Conservation (phyloP, 1,140 invertebrate genomes). For the Dinothrombium tinctorium region DNA sequence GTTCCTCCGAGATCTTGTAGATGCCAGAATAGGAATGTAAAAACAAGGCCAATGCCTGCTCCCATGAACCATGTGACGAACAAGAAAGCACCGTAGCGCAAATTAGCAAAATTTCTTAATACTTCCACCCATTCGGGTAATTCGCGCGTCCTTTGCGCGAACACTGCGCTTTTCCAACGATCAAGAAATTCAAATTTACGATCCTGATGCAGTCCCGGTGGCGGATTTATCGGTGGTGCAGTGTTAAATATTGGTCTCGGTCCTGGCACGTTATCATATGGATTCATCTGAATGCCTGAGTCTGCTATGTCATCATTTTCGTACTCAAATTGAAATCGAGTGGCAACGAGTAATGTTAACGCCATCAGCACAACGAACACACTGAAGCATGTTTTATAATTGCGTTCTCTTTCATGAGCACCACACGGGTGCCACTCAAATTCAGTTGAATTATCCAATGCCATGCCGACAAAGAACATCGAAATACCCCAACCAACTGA, state of each 20-base stretch:
- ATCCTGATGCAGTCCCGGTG: slow-evolving; percentile 5
- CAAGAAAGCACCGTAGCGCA: slow-evolving; percentile 75
- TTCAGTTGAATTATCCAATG: slow-evolving; percentile 79
- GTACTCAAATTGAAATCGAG: slow-evolving; percentile 37
- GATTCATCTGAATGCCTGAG: slow-evolving; percentile 8
- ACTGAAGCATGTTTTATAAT: slow-evolving; percentile 95
- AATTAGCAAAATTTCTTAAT: slow-evolving; percentile 61
- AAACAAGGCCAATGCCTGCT: slow-evolving; percentile 94
- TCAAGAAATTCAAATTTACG: slow-evolving; percentile 12
- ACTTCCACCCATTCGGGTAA: slow-evolving; percentile 80
- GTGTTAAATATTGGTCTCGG: slow-evolving; percentile 12
- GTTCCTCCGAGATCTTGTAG: slow-evolving; percentile 84
- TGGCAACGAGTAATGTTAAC: slow-evolving; percentile 71
- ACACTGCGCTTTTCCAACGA: slow-evolving; percentile 35
- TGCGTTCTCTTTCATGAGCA: slow-evolving; percentile 66
- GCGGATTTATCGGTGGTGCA: slow-evolving; percentile 11
- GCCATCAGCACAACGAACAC: slow-evolving; percentile 93
- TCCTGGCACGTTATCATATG: neutral
- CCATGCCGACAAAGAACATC: slow-evolving; percentile 93
- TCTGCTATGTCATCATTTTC: slow-evolving; percentile 6
- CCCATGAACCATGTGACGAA: slow-evolving; percentile 98
- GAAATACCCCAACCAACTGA: slow-evolving; percentile 90
- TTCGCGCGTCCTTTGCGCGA: slow-evolving; percentile 69
- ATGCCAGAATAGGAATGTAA: slow-evolving; percentile 99
- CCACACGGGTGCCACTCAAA: slow-evolving; percentile 70